A percentile compares a stretch with the other conserved stretches of the same genome.
Conservation (phyloP, 2,888 invertebrate genomes). For the Chouioia cunea region DNA sequence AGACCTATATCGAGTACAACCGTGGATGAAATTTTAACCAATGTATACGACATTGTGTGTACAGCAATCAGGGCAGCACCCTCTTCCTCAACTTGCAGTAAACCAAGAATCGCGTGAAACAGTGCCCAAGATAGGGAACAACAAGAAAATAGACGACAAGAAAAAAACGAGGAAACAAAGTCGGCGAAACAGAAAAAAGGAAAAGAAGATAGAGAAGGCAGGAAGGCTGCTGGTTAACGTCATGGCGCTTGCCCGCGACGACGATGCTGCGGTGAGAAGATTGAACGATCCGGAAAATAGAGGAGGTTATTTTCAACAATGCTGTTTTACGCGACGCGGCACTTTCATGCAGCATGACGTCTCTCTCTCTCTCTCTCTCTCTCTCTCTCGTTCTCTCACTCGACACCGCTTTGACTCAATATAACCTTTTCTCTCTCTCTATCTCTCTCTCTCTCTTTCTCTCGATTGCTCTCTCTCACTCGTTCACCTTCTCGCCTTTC, state of each 20-base stretch:
- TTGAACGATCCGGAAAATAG: slow-evolving; percentile 43
- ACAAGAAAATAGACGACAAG: no score
- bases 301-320: slow-evolving; percentile 40
- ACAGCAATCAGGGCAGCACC: no score
- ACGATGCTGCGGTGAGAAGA: slow-evolving; percentile 33
- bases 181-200: background rate
- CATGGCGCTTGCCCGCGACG: slow-evolving; percentile 9
- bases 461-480: background rate
- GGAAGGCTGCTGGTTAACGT: slow-evolving; percentile 17
- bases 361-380: slow-evolving; percentile 16
- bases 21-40: no score
- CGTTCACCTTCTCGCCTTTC: background rate
- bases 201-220: background rate
- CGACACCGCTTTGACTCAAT: slow-evolving; percentile 34
- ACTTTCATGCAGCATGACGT: slow-evolving; percentile 15
- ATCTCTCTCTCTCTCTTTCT: slow-evolving; percentile 6
- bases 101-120: no score
- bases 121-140: no score
- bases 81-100: no score
- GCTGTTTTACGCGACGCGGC: slow-evolving; percentile 24
- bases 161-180: background rate
- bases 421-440: slow-evolving; percentile 14
- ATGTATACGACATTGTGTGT: no score
- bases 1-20: no score
- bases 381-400: slow-evolving; percentile 19